Evolutionary conservation across 2,888 invertebrate species (phyloP), one percentile per base, ranked within the genome.

Genomic region (Bellardia pandia): DNA sequence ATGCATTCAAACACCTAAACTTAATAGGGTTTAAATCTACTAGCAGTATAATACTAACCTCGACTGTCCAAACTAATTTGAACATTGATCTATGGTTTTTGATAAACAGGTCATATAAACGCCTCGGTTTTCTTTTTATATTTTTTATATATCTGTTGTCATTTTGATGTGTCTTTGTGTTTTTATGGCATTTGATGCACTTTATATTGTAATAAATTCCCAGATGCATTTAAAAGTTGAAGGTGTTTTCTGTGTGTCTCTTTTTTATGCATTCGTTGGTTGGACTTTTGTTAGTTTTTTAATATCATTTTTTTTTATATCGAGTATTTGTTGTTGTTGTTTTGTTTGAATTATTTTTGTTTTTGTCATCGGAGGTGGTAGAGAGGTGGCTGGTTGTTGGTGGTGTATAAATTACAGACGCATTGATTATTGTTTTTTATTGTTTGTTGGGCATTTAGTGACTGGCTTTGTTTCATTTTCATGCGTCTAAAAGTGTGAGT

Each of bases 371-470:
- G 71, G 58, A 68, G 74, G 75, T 84, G 84, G 69, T 64, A 74
- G 71, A 71, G 82, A 71, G 82, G 42, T 69, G 64, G 69, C 33
- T 56, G 42, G 75, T 69, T 74, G 80, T n/a, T 77, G 81, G 58
- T 83, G 69, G 88, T 53, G 83, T 91, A 91, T 92, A 92, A 92
- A 91, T 91, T 91, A 92, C 91, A 90, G 89, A 85, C 86, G 78
- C 84, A 87, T 84, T 86, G 87, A 86, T 89, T 88, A 71, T 85
- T 84, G 80, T 81, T 78, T 87, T 84, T 79, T 85, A 68, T 85
- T 53, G 77, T 77, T 78, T 74, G 66, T 77, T 72, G 45, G 71
- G 40, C 60, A 56, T 64, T 62, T 58, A 81, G 81, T 81, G 68
- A 75, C 71, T 74, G 58, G 23, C 74, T 83, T 77, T 83, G 76